Base-by-base conservation (phyloP, 1,140 invertebrate genomes). In the Melanaphis sacchari region DNA sequence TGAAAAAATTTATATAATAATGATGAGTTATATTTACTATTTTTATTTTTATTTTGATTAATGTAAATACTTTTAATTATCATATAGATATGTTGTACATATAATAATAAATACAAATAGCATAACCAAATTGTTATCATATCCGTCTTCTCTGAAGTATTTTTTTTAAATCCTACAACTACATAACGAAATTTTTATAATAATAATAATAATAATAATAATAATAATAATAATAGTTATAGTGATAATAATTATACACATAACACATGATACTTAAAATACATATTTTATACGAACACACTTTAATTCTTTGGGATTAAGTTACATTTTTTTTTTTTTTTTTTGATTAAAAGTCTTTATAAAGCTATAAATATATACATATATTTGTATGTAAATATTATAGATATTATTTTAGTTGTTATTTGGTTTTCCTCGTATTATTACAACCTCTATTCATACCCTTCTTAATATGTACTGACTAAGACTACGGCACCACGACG, bases 111-210 rank as follows among this genome's bases (percentile, higher is more conserved):
- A 93, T 84, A 85, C 15, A 81, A 93, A 93, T 85, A 84, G 31
- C 59, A 93, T 85, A 93, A 92, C 66, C 59, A 92, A 82, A 36
- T 49, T 82, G 59, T 76, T 91, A 76, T 91, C 88, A 41, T 88
- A 84, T 49, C 59, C 59, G 41, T 41, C 15, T 54, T 52, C 81
- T 93, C 24, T n/a, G 43, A 93, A 24, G 31, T 89, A 54, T 89
- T 89, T 54, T 91, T n/a, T 66, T 31, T 52, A 92, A 85, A 93
- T 82, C 31, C 91, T 93, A 93, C 52, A 93, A 93, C 81, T 93
- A 93, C 91, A 93, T 93, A 93, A 92, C 91, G n/a, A 92, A 92
- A 81, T 84, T 84, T 76, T 93, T 54, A 92, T 92, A 84, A 92
- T 93, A 52, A 54, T 89, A 89, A 43, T 49, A 26, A 88, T 88